Evolutionary conservation across 1,140 invertebrate genomes (phyloP).

Genomic region (Dendrolimus kikuchii): DNA sequence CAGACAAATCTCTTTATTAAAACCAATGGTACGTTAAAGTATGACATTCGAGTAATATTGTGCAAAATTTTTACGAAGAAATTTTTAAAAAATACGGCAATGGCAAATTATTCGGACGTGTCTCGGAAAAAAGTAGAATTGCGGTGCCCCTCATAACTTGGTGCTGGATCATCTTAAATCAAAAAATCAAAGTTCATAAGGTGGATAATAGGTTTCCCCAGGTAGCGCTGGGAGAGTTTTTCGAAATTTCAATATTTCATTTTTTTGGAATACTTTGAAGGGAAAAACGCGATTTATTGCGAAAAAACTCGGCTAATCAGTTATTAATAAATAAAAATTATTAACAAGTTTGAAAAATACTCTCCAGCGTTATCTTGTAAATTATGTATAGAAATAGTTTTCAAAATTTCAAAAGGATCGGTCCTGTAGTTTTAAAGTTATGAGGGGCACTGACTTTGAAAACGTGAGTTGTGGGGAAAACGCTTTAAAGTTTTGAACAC

Average conservation of each 20-base stretch:
- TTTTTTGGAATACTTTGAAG: slow-evolving; percentile 7
- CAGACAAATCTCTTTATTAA: no score
- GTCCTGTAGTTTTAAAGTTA: slow-evolving; percentile 9
- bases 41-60: no score
- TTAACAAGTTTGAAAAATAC: slow-evolving; percentile 10
- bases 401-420: slow-evolving; percentile 10
- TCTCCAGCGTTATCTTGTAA: slow-evolving; percentile 10
- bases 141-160: slow-evolving; percentile 5
- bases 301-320: slow-evolving; percentile 5
- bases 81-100: slow-evolving; percentile 7
- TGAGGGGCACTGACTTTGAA: slow-evolving; percentile 11
- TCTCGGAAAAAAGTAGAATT: slow-evolving; percentile 8
- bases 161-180: slow-evolving; percentile 7
- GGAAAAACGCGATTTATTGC: slow-evolving; percentile 6
- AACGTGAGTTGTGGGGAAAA: slow-evolving; percentile 9
- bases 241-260: slow-evolving; percentile 1
- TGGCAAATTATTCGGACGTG: slow-evolving; percentile 8
- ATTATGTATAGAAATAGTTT: slow-evolving; percentile 8
- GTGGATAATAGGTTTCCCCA: slow-evolving; percentile 9
- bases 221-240: slow-evolving; percentile 7
- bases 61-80: slow-evolving; percentile 5
- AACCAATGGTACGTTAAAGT: no score
- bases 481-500: slow-evolving; percentile 10
- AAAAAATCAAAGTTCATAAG: slow-evolving; percentile 5
- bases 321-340: slow-evolving; percentile 6